Evolutionary conservation across 2,797 vertebrate genomes (phyloP).

Genomic region (Craterocephalus amniculus): DNA sequence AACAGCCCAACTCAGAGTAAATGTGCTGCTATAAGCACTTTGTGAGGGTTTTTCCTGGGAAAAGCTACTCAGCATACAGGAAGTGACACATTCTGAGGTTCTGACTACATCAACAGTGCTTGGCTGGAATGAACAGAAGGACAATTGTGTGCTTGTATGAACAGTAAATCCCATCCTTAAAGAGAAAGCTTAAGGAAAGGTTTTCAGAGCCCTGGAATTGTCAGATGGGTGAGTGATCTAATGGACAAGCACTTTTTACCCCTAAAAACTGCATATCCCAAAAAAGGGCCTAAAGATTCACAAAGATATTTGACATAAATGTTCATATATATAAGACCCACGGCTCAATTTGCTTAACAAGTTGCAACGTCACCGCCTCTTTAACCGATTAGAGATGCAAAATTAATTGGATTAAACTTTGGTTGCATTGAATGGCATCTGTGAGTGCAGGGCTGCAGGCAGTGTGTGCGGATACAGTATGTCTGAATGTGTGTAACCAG

Average conservation of each 20-base stretch:
- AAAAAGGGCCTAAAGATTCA: not conserved
- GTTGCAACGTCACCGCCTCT: not conserved
- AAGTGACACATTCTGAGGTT: conserved; percentile 53
- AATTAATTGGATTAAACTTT: conserved; percentile 13
- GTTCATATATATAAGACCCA: not conserved
- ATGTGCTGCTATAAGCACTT: conserved; percentile 27
- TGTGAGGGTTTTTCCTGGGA: conserved; percentile 37
- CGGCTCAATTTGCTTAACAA: not conserved
- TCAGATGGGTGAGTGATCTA: conserved; percentile 21
- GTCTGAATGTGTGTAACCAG: conserved; percentile 34
- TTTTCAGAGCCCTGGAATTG: conserved; percentile 23
- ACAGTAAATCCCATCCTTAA: conserved; percentile 31
- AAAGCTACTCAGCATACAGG: conserved; percentile 37
- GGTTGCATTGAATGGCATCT: conserved; percentile 3
- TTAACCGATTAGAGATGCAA: conserved; percentile 10
- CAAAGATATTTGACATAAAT: not conserved
- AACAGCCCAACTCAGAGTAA: conserved; percentile 10
- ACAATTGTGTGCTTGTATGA: conserved; percentile 32
- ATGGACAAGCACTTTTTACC: not conserved
- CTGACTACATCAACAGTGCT: conserved; percentile 24
- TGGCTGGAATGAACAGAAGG: conserved; percentile 33
- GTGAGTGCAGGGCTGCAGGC: conserved; percentile 7
- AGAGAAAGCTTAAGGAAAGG: conserved; percentile 26
- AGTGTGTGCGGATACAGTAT: conserved; percentile 2
- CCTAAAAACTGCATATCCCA: not conserved